Evolutionary conservation across 2,113 vertebrate genomes (phyloP), one percentile per base, ranked within the genome.

Genomic region (Nannobrachium achirus): DNA sequence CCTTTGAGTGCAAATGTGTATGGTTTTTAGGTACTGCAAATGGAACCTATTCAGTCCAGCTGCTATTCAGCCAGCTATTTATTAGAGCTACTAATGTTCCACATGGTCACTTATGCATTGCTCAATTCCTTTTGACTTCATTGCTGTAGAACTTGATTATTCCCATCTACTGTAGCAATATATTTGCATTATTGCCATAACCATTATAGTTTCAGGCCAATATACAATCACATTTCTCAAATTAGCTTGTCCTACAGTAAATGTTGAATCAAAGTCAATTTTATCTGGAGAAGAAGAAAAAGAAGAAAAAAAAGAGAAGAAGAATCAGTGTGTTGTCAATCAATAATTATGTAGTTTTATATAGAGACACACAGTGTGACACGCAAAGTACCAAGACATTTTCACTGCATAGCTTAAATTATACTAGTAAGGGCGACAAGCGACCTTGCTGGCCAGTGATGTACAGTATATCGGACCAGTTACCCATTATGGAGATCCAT

Each of bases 261-360:
- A 33, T 33, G 25, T 33, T 33, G 6, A 25, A 74, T 60, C 7
- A 52, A 67, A 63, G 13, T 51, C 14, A 38, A 10, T 8, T 18
- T 19, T 50, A 38, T 7, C 14, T 58, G 4, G 9, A 48, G 41
- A 79, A 55, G 62, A 0, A n/a, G 18, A 79, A 55, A 66, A 0
- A n/a, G 18, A 53, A 66, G 56, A 66, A 40, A 40, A 39, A 15
- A 7, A 56, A 39, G 42, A 13, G 57, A 19, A 63, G 25, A 10
- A 14, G 18, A 52, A 9, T 19, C 15, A 6, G 18, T 11, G 15
- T 52, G 14, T 18, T 52, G 25, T 33, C 25, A 33, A n/a, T n/a
- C n/a, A n/a, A n/a, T 11, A 51, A 9, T 16, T 51, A 51, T 51
- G 49, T 16, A 16, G 16, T 51, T 51, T 15, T 18, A 51, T 16